Percentiles rank a stretch among this genome's conserved stretches.
Conservation (phyloP, 2,113 vertebrate genomes). For the Gymnorhina tibicen region DNA sequence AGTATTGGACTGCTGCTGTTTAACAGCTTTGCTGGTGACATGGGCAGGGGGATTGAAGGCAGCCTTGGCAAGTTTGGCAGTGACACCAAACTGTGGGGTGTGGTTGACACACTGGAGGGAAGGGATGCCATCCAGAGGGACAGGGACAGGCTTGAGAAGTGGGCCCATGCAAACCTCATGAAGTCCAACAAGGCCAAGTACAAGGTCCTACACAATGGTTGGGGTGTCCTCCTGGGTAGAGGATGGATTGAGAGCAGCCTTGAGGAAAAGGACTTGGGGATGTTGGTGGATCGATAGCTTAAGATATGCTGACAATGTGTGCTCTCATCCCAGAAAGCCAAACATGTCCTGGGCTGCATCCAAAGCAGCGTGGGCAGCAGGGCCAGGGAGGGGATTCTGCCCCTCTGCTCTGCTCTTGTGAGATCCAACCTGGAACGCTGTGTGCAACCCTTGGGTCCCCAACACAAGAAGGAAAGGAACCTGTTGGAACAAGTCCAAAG, state of each 20-base stretch:
- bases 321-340: not conserved
- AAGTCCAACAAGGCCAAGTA: not conserved
- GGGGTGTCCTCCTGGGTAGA: not conserved
- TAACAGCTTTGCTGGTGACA: not conserved
- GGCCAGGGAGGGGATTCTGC: not conserved
- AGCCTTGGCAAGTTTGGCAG: not conserved
- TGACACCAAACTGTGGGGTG: no score
- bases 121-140: not conserved
- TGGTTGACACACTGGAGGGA: not conserved
- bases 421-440: not conserved
- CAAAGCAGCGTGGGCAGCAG: not conserved
- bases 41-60: not conserved
- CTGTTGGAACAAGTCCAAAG: not conserved
- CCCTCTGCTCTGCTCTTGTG: not conserved
- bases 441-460: not conserved
- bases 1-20: not conserved
- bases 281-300: not conserved
- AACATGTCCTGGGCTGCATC: not conserved
- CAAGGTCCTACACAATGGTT: not conserved
- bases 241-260: not conserved
- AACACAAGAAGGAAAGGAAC: not conserved
- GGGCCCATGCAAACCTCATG: not conserved
- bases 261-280: not conserved
- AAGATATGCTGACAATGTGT: no score
- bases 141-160: not conserved